A percentile compares a stretch with the other conserved stretches of the same genome.
Evolutionary conservation across 1,140 invertebrate species (phyloP).

Genomic region (Bursaphelenchus mucronatus): DNA sequence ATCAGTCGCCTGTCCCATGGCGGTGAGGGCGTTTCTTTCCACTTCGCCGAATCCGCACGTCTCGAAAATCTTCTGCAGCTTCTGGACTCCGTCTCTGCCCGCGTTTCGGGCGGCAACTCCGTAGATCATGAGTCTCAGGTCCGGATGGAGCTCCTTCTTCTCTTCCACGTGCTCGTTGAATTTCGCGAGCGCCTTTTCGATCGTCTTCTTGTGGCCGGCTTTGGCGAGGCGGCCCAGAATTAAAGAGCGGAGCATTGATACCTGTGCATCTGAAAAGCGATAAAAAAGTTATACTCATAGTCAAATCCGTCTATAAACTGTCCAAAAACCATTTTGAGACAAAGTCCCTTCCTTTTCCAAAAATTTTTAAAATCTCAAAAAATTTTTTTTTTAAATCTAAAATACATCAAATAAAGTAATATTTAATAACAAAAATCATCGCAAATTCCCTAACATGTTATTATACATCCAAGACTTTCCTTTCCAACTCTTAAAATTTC

Average conservation of each 20-base stretch:
- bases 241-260: conserved; percentile 76
- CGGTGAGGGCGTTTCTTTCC: conserved; percentile 77
- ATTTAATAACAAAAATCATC: neutral
- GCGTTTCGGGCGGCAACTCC: conserved; percentile 73
- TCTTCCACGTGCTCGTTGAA: conserved; percentile 71
- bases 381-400: too few species aligned
- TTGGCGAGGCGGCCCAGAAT: conserved; percentile 76
- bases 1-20: conserved; percentile 74
- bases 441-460: too few species aligned
- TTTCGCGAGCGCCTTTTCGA: conserved; percentile 70
- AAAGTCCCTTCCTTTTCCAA: conserved; percentile 18
- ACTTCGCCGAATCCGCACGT: conserved; percentile 83
- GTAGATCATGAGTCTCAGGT: conserved; percentile 78
- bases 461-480: neutral
- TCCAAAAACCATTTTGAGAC: too few species aligned
- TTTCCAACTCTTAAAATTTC: neutral
- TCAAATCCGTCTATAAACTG: too few species aligned
- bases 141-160: conserved; percentile 72
- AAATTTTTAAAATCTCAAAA: conserved; percentile 14
- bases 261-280: conserved; percentile 62
- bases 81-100: conserved; percentile 69
- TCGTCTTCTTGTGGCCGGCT: conserved; percentile 73
- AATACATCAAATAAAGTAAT: conserved; percentile 14
- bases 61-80: conserved; percentile 77
- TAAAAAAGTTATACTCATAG: neutral